phyloP scores from a whole-genome alignment of 2,888 invertebrate species.

The Dione vanillae region DNA sequence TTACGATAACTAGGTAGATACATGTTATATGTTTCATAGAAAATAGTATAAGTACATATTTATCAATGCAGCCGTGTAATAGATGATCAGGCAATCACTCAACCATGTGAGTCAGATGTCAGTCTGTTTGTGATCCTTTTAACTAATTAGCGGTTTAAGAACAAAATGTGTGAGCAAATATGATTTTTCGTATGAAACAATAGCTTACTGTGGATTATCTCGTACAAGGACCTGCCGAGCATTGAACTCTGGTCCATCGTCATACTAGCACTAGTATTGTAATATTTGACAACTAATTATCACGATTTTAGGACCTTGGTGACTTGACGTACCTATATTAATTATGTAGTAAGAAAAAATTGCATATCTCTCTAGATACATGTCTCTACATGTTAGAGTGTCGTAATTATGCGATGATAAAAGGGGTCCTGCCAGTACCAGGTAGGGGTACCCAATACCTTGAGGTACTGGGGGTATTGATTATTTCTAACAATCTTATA shows the following conservation, averaged over 20 bases:
- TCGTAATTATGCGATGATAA: too few species aligned
- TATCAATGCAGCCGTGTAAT: background rate
- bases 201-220: conserved; percentile 40
- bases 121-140: conserved; percentile 60
- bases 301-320: background rate
- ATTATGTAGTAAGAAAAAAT: too few species aligned
- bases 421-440: too few species aligned
- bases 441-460: too few species aligned
- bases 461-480: too few species aligned
- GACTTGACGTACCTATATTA: too few species aligned
- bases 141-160: conserved; percentile 57
- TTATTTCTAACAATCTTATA: too few species aligned
- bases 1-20: too few species aligned
- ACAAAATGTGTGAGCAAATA: conserved; percentile 56
- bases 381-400: too few species aligned
- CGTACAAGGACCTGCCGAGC: conserved; percentile 32
- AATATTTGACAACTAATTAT: background rate
- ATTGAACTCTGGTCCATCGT: conserved; percentile 9
- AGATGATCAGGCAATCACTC: background rate
- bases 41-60: background rate
- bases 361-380: too few species aligned
- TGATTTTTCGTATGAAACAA: conserved; percentile 55
- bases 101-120: conserved; percentile 22
- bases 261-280: background rate
- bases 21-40: too few species aligned